Base-by-base conservation (phyloP, 2,113 vertebrate species). In the Halichoerus grypus region DNA sequence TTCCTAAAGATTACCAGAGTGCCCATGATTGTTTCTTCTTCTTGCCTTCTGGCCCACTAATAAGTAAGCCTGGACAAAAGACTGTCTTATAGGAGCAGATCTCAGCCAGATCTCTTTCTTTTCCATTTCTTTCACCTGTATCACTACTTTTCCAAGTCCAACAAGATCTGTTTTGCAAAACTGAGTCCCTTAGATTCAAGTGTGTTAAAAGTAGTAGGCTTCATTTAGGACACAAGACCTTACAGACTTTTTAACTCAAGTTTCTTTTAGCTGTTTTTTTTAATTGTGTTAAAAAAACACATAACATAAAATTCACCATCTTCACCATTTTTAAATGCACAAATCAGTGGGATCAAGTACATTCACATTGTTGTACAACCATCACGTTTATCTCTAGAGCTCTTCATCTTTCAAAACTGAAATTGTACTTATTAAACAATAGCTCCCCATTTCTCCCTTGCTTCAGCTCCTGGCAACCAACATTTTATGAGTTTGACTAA, bases 281-380 rank as follows among this genome's bases (percentile, higher is more conserved):
- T 7, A 89, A 88, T 16, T 72, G 26, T 94, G 33, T 13, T 91
- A 72, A 95, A 88, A 95, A 72, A 95, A 88, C 5, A 51, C 18
- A 15, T 6, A 55, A 77, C 26, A 61, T 24, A 83, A 95, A 53
- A 88, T 31, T n/a, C 39, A 49, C 33, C 61, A 42, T 83, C 16
- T 77, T 51, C 28, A 53, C 33, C 4, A 46, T 33, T 90, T 84
- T 81, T 31, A 26, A 86, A 31, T 12, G 0, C 4, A 14, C 7
- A 51, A 3, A 69, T 82, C 28, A 31, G 14, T 42, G 31, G 15
- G 7, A 63, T 81, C 46, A 21, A 33, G 21, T 28, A 22, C 12
- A 3, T 2, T 21, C 42, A 81, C 7, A 19, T 3, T 55, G 6
- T 9, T 59, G 11, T 61, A 21, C 16, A n/a, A 1, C 33, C 10